A percentile compares a stretch with the other conserved stretches of the same genome.
Conservation (phyloP, 37 sponge, comb jelly and placozoan species). For the Crambe crambe region DNA sequence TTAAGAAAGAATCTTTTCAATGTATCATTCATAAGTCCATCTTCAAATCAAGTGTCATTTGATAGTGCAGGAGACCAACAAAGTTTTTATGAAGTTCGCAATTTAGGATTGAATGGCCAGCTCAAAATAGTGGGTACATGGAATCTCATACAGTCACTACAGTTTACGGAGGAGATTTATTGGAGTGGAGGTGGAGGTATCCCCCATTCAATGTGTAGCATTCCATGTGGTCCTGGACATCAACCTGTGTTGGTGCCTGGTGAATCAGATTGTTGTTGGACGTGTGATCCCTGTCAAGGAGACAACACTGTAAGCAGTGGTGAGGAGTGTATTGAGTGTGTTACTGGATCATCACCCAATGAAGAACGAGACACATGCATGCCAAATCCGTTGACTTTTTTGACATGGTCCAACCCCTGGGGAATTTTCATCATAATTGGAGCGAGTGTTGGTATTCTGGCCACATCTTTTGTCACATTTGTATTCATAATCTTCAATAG, state of each 20-base stretch:
- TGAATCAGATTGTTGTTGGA: conserved; percentile 62
- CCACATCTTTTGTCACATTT: conserved; percentile 17
- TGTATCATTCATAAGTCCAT: conserved; percentile 8
- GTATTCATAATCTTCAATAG: conserved; percentile 43
- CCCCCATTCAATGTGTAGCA: conserved; percentile 31
- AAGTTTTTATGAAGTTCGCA: conserved; percentile 39
- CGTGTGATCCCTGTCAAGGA: conserved; percentile 50
- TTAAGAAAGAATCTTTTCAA: conserved; percentile 37
- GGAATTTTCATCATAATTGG: conserved; percentile 43
- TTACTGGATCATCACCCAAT: conserved; percentile 41
- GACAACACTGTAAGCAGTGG: conserved; percentile 34
- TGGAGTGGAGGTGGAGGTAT: conserved; percentile 7
- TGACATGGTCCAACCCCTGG: conserved; percentile 26
- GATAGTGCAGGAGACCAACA: conserved; percentile 45
- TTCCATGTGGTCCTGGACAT: conserved; percentile 43
- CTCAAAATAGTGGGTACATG: conserved; percentile 37
- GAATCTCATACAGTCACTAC: background rate
- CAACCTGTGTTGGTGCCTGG: conserved; percentile 9
- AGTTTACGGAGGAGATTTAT: conserved; percentile 15
- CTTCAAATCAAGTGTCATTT: conserved; percentile 34
- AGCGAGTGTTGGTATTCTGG: conserved; percentile 37
- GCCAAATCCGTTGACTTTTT: conserved; percentile 15
- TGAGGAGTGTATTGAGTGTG: conserved; percentile 54
- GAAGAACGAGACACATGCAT: conserved; percentile 26
- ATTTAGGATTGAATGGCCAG: conserved; percentile 14